Evolutionary conservation across 2,888 invertebrate genomes (phyloP), one percentile per base, ranked within the genome.

Genomic region (Lymantria monacha): DNA sequence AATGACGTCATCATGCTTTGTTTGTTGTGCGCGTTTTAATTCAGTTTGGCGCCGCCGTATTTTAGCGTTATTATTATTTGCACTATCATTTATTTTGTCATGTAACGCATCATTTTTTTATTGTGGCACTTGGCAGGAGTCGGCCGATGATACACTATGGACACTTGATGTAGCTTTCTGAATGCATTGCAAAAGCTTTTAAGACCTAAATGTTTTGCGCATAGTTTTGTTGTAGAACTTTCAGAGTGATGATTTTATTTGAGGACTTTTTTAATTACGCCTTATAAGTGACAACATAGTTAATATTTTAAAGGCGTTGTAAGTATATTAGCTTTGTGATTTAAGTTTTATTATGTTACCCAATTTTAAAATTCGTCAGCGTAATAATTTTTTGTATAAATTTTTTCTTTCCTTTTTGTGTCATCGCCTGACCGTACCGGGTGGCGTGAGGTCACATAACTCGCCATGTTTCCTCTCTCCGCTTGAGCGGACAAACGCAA

Each of bases 31-130:
- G 61, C 66, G 57, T 63, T 42, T 22, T 55, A 56, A 57, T 56
- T 63, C 63, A 65, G 66, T 60, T 67, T 70, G 62, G 72, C 69
- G 74, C 70, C 46, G 66, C 63, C 69, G 62, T 65, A 63, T 66
- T 68, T 57, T 61, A 53, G 76, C 74, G 74, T 79, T 74, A 66
- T 75, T 42, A 74, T 68, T 81, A 72, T 74, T 83, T 81, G 81
- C 81, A 74, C 76, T 68, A 67, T 67, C 78, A 79, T 78, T 49
- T 22, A 22, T 22, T 22, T 22, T 67, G 47, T 72, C 75, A 76
- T 69, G 58, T 55, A 56, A 8, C 30, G 63, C 60, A 70, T 67
- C n/a, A n/a, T 62, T 64, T 43, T 63, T 52, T 42, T 55, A 50
- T 55, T 52, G 7, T 2, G 55, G 57, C 66, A 59, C 61, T 53